Conservation (phyloP, 1,140 invertebrate species). For the Stegodyphus dumicola region DNA sequence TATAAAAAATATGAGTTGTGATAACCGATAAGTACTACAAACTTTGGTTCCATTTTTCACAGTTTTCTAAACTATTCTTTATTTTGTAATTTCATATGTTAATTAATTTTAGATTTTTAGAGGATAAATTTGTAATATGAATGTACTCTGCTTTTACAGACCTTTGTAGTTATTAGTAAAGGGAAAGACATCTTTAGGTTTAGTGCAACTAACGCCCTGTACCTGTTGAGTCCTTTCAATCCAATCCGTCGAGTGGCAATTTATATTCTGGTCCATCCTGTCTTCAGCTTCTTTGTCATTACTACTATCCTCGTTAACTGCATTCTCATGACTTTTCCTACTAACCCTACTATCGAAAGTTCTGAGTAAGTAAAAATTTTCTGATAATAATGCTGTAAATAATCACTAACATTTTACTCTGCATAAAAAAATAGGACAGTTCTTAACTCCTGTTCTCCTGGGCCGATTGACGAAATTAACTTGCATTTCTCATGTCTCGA, state of each 20-base stretch:
- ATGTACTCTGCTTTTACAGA: slow-evolving; percentile 77
- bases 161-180: slow-evolving; percentile 97
- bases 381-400: no score
- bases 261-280: slow-evolving; percentile 96
- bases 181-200: slow-evolving; percentile 99
- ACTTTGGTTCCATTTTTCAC: no score
- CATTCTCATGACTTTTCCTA: slow-evolving; percentile 97
- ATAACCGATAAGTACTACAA: no score
- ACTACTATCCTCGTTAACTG: slow-evolving; percentile 97
- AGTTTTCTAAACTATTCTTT: no score
- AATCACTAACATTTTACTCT: no score
- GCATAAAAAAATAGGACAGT: no score
- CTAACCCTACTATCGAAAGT: slow-evolving; percentile 89
- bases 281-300: slow-evolving; percentile 98
- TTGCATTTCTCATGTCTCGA: no score
- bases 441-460: no score
- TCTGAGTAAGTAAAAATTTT: slow-evolving; percentile 86
- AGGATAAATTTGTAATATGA: slow-evolving; percentile 55
- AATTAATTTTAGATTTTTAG: no score
- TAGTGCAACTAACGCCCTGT: slow-evolving; percentile 95
- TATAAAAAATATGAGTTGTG: no score
- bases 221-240: slow-evolving; percentile 96
- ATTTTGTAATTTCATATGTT: no score
- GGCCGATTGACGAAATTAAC: no score
- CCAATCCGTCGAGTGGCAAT: slow-evolving; percentile 96